A percentile compares a stretch with the other conserved stretches of the same genome.
These are phyloP conservation scores for Ammodytes dubius DNA, from an alignment of 2,113 vertebrate genomes.

Conservation along the genomic window DNA sequence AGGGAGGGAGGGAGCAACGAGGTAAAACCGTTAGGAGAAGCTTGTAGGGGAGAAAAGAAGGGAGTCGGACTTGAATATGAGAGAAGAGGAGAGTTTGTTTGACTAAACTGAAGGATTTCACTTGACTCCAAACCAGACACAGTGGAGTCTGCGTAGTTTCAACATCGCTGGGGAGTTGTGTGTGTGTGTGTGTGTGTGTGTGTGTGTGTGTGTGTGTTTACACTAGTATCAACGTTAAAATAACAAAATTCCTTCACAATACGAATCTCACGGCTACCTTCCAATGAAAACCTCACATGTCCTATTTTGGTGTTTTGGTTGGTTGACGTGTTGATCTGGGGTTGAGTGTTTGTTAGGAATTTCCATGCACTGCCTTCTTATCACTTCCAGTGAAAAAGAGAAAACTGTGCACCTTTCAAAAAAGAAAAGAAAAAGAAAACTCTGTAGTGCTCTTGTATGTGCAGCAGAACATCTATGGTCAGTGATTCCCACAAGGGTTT, in stretches of 20 bases:
- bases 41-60: neutral
- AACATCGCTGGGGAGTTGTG: conserved; percentile 28
- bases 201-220: neutral
- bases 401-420: conserved; percentile 26
- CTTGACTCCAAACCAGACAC: conserved; percentile 59
- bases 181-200: neutral
- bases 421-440: neutral
- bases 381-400: conserved; percentile 48
- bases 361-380: conserved; percentile 41
- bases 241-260: conserved; percentile 27
- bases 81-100: conserved; percentile 48
- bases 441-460: conserved; percentile 21
- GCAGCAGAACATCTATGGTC: conserved; percentile 15
- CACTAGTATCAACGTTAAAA: conserved; percentile 9
- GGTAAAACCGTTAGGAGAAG: conserved; percentile 44
- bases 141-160: conserved; percentile 59
- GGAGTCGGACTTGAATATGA: conserved; percentile 35
- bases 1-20: conserved; percentile 23
- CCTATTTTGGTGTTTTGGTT: conserved; percentile 57
- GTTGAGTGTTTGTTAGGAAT: conserved; percentile 23
- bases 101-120: conserved; percentile 51
- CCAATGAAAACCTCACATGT: conserved; percentile 34
- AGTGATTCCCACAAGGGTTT: conserved; percentile 47
- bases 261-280: conserved; percentile 23
- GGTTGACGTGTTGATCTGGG: conserved; percentile 41